Base-by-base conservation (phyloP, 92 coral and sea anemone species). In the Plumapathes pennacea region DNA sequence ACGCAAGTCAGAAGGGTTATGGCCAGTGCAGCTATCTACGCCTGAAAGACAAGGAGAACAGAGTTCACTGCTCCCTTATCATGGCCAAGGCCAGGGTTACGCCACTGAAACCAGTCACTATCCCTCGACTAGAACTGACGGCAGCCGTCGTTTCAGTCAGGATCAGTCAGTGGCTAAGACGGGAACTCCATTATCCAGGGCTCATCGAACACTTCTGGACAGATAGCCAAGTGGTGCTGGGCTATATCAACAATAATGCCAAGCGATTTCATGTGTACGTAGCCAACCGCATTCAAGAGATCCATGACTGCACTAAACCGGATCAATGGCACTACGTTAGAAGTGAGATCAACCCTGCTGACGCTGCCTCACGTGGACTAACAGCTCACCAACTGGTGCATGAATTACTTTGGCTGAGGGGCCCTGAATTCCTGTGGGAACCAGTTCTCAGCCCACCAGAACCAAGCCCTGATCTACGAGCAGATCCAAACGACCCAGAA, bases 281-380 rank as follows among this genome's bases (percentile, higher is more conserved):
- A 37, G 78, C 78, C 5, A 78, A 78, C 32, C 71, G 85, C 49
- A 60, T 78, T 34, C 85, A 78, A 33, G 78, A 61, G 30, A 69
- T 69, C 24, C 85, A 69, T 36, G 61, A 78, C 14, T 56, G 31
- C 52, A 67, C 76, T 12, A 37, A 67, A 19, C 71, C 84, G 9
- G 64, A 50, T 3, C 84, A 77, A 43, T 76, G 83, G 83, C 76
- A 57, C 44, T 66, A 76, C 38, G 55, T 76, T 23, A 39, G 32
- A n/a, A 49, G 54, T 25, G 70, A 76, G 9, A 14, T 29, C 20
- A 75, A 75, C 28, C 82, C 82, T 1, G 82, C 69, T 34, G n/a
- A n/a, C n/a, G n/a, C n/a, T n/a, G 83, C 70, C 10, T 66, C 83
- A 0, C 75, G 83, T 36, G 76, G 83, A 9, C 46, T 67, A 1